Base-by-base conservation (phyloP, 2,797 vertebrate species). In the Sebastes goodei region DNA sequence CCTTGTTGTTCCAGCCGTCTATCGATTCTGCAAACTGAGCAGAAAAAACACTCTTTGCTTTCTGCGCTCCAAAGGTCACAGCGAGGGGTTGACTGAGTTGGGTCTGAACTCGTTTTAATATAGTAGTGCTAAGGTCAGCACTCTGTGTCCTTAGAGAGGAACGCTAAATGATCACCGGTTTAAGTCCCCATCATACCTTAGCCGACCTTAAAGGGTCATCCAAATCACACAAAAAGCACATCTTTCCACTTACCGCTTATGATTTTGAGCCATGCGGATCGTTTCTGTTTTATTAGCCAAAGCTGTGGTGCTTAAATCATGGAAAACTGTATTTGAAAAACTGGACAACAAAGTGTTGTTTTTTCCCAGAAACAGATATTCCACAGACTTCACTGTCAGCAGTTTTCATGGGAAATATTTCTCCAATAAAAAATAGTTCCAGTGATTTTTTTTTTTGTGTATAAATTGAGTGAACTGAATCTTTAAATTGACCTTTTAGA, bases 21-120 rank as follows among this genome's bases (percentile, higher is more conserved):
- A 90, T 93, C 27, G 91, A 92, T 93, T 90, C 79, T 90, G 87
- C 88, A 87, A 89, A 92, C 73, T 8, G 75, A 78, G 91, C 86
- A 90, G 82, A 89, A 93, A 92, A 92, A 88, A 49, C 78, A 89
- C 76, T 72, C 78, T 85, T 87, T 91, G 76, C 85, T 86, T 86
- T 88, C 80, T 61, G 76, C 0, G 64, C 80, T 93, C 89, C 92
- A 94, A 95, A 94, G 93, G 90, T 94, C 91, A 84, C 3, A 56
- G 52, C 71, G 57, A 81, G 75, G 71, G 86, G 90, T 86, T 89
- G 82, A 89, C 55, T 72, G 86, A 89, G 90, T 86, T 83, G 85
- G 78, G 64, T 29, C 71, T 92, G 85, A 91, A 91, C 86, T 79
- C 38, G 6, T 12, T 60, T 57, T 25, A 42, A 80, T 55, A 23